phyloP scores from a whole-genome alignment of 2,113 vertebrate species.

The Phycodurus eques region DNA sequence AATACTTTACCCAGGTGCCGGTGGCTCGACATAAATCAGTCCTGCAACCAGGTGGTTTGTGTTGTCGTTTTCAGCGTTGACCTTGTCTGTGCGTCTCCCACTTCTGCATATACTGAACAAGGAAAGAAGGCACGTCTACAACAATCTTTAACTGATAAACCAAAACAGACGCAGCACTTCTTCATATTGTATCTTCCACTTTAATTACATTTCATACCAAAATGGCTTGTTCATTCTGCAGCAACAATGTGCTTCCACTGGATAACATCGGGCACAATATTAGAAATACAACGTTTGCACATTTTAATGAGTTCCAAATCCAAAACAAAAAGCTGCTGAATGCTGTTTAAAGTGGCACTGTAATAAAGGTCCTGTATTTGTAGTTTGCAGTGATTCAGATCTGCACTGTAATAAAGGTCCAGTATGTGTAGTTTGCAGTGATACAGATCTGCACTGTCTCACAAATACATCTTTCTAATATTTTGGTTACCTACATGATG shows the following conservation, averaged over 20 bases:
- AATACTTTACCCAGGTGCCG: neutral
- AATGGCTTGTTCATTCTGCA: slow-evolving; percentile 68
- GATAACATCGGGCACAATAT: slow-evolving; percentile 44
- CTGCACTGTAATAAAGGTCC: neutral
- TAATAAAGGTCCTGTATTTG: neutral
- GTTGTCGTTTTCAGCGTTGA: neutral
- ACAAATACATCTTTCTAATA: too few relatives aligned
- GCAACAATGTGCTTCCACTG: slow-evolving; percentile 49
- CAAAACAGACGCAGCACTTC: too few relatives aligned
- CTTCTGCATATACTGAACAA: neutral
- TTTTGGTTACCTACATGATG: too few relatives aligned
- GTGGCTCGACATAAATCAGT: neutral
- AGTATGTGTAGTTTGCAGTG: neutral
- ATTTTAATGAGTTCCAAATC: neutral
- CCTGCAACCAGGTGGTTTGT: neutral
- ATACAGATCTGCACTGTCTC: neutral
- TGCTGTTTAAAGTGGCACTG: neutral
- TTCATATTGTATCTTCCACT: slow-evolving; percentile 26
- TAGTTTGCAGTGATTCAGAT: neutral
- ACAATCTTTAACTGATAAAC: too few relatives aligned
- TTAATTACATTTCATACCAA: slow-evolving; percentile 60
- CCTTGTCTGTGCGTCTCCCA: neutral
- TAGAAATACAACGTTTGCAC: neutral
- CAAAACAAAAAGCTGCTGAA: neutral
- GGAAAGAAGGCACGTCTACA: too few relatives aligned